Conservation (phyloP, 2,113 vertebrate genomes). For the Telmatochromis sp. region DNA sequence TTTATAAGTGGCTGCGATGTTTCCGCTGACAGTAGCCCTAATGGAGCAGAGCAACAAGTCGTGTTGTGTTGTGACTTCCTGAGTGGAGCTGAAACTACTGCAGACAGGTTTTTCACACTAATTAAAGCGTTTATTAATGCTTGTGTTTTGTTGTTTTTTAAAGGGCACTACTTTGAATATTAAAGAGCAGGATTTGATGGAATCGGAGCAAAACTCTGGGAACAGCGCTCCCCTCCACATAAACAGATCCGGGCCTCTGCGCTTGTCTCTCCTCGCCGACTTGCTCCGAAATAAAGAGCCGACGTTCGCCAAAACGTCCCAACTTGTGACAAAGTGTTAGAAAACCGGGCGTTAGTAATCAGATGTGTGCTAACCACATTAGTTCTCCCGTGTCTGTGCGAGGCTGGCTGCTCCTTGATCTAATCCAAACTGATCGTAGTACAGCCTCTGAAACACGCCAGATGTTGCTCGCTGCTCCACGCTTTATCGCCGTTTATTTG, state of each 20-base stretch:
- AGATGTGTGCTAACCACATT: constrained; percentile 58
- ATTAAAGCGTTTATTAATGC: constrained; percentile 29
- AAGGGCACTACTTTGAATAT: constrained; percentile 1
- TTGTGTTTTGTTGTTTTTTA: neutral
- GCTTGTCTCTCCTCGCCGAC: neutral
- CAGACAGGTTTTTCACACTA: neutral
- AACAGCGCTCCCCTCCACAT: neutral
- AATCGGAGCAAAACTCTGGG: neutral
- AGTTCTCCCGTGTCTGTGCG: constrained; percentile 51
- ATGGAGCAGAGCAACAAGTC: neutral
- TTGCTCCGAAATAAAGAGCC: constrained; percentile 4
- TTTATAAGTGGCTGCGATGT: neutral
- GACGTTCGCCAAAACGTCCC: constrained; percentile 18
- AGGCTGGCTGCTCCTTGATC: constrained; percentile 47
- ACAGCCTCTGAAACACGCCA: constrained; percentile 56
- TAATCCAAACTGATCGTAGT: constrained; percentile 64
- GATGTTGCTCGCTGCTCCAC: constrained; percentile 53
- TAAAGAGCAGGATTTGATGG: neutral
- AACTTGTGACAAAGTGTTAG: constrained; percentile 53
- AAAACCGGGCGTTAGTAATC: constrained; percentile 40
- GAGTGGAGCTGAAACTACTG: constrained; percentile 7
- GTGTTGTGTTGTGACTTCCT: constrained; percentile 5
- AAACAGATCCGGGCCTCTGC: neutral
- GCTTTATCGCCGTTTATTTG: constrained; percentile 64
- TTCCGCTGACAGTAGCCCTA: neutral